Conservation (phyloP, 2,888 invertebrate genomes). For the Phlogophora meticulosa region DNA sequence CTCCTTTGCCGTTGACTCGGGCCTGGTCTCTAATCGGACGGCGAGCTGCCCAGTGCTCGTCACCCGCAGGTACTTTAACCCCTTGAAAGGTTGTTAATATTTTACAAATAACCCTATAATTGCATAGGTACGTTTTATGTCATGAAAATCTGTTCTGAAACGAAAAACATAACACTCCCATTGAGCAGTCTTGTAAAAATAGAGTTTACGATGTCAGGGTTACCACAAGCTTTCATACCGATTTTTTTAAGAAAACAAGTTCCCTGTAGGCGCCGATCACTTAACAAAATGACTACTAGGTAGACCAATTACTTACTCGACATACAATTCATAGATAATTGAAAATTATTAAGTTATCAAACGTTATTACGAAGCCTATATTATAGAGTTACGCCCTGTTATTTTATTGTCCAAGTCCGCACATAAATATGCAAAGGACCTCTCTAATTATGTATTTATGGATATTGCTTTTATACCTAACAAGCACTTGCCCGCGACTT, state of each 20-base stretch:
- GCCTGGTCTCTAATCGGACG: no score
- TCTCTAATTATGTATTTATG: slow-evolving; percentile 9
- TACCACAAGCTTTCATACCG: background rate
- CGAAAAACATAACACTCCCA: no score
- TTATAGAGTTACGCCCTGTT: slow-evolving; percentile 22
- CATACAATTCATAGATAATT: slow-evolving; percentile 51
- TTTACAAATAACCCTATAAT: no score
- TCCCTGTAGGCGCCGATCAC: slow-evolving; percentile 15
- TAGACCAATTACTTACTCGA: slow-evolving; percentile 49
- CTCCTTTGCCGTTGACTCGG: no score
- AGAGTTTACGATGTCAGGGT: background rate
- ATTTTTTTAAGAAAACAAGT: slow-evolving; percentile 30
- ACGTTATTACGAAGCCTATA: slow-evolving; percentile 37
- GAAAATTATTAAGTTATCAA: slow-evolving; percentile 66
- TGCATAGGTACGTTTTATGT: no score
- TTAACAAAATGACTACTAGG: slow-evolving; percentile 39
- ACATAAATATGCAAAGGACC: slow-evolving; percentile 40
- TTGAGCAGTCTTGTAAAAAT: background rate
- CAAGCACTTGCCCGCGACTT: background rate
- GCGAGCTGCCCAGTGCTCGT: no score
- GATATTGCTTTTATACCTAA: background rate
- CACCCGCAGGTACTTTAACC: no score
- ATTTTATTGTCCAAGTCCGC: slow-evolving; percentile 33
- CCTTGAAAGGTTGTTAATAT: no score
- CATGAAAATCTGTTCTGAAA: no score